Evolutionary conservation across 2,797 vertebrate genomes (phyloP).

Genomic region (Sebastes itinus): DNA sequence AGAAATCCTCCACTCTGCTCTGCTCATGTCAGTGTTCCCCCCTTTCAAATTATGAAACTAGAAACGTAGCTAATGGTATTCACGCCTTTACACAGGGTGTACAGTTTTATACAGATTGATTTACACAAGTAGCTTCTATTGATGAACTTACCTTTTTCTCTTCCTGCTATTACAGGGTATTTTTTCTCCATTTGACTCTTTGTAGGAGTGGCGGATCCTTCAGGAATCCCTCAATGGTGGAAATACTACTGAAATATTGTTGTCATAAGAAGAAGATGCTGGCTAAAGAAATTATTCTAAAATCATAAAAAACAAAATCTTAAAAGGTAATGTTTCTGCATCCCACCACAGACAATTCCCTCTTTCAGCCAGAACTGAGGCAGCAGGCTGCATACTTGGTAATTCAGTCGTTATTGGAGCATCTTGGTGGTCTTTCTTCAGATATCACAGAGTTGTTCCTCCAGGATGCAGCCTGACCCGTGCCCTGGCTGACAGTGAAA

Average conservation of each 20-base stretch:
- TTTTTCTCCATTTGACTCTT: slow-evolving; percentile 77
- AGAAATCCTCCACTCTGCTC: slow-evolving; percentile 7
- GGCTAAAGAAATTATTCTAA: not conserved
- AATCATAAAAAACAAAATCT: not conserved
- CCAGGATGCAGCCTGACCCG: not conserved
- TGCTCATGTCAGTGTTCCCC: not conserved
- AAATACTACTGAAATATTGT: slow-evolving; percentile 14
- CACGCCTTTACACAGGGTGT: not conserved
- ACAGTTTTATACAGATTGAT: not conserved
- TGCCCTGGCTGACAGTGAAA: slow-evolving; percentile 12
- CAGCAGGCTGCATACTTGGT: not conserved
- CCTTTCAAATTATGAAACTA: slow-evolving; percentile 1
- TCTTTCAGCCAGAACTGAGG: not conserved
- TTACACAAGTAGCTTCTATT: not conserved
- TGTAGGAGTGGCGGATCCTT: not conserved
- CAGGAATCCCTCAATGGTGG: not conserved
- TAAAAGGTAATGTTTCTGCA: not conserved
- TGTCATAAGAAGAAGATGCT: not conserved
- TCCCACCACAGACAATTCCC: not conserved
- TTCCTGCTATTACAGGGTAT: slow-evolving; percentile 73
- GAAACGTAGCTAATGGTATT: not conserved
- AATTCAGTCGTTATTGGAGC: not conserved
- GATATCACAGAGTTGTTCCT: not conserved
- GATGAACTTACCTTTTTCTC: slow-evolving; percentile 79
- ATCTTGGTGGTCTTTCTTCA: slow-evolving; percentile 6